Base-by-base conservation (phyloP, 2,113 vertebrate genomes). In the Anolis sagrei region DNA sequence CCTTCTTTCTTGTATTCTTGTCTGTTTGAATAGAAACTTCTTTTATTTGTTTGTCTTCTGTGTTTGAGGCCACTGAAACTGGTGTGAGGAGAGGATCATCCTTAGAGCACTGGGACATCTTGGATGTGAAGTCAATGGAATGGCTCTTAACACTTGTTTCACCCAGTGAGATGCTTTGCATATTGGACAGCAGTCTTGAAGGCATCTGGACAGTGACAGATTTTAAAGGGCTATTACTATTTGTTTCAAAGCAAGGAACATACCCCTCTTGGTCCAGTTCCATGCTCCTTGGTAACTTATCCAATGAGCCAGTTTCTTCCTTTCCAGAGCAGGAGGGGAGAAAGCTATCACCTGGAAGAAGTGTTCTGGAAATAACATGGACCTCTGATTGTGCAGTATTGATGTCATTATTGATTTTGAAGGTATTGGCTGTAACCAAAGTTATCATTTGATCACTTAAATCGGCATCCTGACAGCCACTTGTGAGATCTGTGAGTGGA, bases 171-270 rank as follows among this genome's bases (percentile, higher is more conserved):
- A 27, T 44, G 21, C 76, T 93, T 77, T 89, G 87, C 29, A 64
- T 64, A 85, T 73, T 78, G 5, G 89, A 89, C 29, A 89, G 44
- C 87, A 95, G 81, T n/a, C 11, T 83, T 73, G 92, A 95, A 86
- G 94, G 81, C 92, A 95, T 91, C 85, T 95, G 95, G 84, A 93
- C 76, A 29, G 92, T 93, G 73, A 94, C 88, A 21, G 92, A 94
- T 89, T 90, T 91, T 77, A 88, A 75, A 54, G 29, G 49, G 36
- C 49, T 76, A 32, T 58, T 58, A 58, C 81, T 2, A 3, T n/a
- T 69, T 23, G 69, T 54, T 79, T 93, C 84, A 74, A 81, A 1
- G 0, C 68, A 66, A 39, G 54, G 79, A 72, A 80, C 25, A 49
- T 21, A 0, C 0, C 58, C 44, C 87, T 72, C 74, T 34, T 36